phyloP scores from a whole-genome alignment of 2,113 vertebrate species.

The Xiphorhynchus elegans region DNA sequence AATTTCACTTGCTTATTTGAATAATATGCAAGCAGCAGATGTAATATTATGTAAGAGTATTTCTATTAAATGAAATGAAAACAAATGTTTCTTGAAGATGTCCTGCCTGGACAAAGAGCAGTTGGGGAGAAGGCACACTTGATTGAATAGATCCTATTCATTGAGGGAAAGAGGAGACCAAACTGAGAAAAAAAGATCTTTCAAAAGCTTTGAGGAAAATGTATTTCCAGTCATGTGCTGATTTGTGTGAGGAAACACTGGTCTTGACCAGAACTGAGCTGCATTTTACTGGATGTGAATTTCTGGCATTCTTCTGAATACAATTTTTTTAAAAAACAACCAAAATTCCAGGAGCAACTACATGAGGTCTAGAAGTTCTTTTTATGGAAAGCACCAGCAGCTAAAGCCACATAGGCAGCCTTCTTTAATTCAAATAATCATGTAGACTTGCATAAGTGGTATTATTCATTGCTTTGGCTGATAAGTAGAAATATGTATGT shows the following conservation, averaged over 20 bases:
- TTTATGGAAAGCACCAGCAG: not conserved
- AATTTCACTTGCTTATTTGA: not conserved
- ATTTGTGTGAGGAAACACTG: not conserved
- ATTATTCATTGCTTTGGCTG: not conserved
- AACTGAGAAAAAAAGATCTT: not conserved
- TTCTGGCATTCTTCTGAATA: not conserved
- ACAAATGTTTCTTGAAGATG: not conserved
- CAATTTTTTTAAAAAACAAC: accelerated
- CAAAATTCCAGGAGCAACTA: not conserved
- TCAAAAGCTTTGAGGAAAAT: not conserved
- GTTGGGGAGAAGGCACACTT: not conserved
- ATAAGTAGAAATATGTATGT: not conserved
- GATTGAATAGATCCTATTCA: not conserved
- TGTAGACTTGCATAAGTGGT: not conserved
- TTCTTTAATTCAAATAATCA: not conserved
- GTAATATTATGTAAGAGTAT: not conserved
- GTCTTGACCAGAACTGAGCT: not conserved
- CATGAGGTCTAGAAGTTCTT: not conserved
- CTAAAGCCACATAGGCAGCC: not conserved
- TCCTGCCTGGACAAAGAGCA: not conserved
- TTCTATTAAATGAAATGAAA: not conserved
- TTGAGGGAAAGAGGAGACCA: not conserved
- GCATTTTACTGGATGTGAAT: not conserved
- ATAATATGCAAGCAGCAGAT: not conserved
- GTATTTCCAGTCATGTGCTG: accelerated